Base-by-base conservation (phyloP, 2,113 vertebrate genomes). In the Cinclus cinclus region DNA sequence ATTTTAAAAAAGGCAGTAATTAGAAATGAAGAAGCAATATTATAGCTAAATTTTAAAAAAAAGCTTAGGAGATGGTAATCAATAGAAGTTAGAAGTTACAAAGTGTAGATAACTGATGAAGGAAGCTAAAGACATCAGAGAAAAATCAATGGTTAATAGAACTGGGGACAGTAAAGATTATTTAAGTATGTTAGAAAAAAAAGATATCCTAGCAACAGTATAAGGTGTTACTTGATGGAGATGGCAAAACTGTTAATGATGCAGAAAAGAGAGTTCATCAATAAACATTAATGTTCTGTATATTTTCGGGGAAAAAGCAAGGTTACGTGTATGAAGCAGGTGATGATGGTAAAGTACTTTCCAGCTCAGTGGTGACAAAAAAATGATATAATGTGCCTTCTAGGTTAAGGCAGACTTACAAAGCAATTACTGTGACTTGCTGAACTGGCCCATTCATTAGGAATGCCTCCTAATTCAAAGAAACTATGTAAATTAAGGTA, bases 101-200 rank as follows among this genome's bases (percentile, higher is more conserved):
- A 94, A 81, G 85, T 92, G 88, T 78, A 88, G 92, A 83, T 94
- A 94, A 96, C 94, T 96, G 92, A 90, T 93, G 79, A 86, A 41
- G 18, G 44, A 74, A 94, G 58, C 82, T 86, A 71, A 96, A 96
- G 85, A 75, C 60, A 95, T 94, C 82, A 92, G 76, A 64, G 79
- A 49, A 85, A 96, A 94, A 96, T 96, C 94, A 90, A 95, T 96
- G 35, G 28, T 56, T 93, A 88, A 60, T 71, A 83, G 64, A 86
- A 85, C 60, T 78, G 77, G 64, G 60, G 87, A 90, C 76, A 95
- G 56, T 92, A 81, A 95, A 91, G 92, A 94, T 95, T 96, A 92
- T 96, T 94, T 96, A 95, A 88, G 85, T 87, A 81, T 67, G 52
- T 93, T 92, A 83, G 87, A 35, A 87, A 87, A 76, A 91, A 73